These are phyloP conservation scores for Cryptoblepharus egeriae DNA, from an alignment of 2,797 vertebrate genomes.

Conservation along the genomic window DNA sequence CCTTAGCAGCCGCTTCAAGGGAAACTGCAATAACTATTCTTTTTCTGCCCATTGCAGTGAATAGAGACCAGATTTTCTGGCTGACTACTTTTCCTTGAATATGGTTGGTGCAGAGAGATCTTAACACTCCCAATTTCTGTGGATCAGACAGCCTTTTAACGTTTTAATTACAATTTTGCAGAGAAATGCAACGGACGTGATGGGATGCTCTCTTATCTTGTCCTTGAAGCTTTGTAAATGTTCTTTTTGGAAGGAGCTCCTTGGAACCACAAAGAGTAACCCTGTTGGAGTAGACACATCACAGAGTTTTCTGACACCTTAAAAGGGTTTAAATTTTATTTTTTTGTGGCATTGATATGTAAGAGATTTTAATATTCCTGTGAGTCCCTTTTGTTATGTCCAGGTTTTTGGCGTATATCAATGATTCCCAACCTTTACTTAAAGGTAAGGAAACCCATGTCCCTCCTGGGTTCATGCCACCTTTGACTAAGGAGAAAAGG, in stretches of 20 bases:
- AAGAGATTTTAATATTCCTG: too few species aligned
- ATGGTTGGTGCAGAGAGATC: slow-evolving; percentile 26
- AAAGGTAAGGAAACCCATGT: too few species aligned
- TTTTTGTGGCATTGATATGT: neutral
- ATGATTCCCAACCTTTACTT: slow-evolving; percentile 19
- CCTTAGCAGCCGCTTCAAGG: neutral
- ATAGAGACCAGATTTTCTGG: neutral
- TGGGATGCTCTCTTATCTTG: neutral
- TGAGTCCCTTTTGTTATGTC: slow-evolving; percentile 17
- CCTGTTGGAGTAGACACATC: neutral
- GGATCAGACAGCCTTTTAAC: slow-evolving; percentile 8
- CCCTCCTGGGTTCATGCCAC: too few species aligned
- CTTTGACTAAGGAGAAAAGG: too few species aligned
- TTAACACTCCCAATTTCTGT: slow-evolving; percentile 33
- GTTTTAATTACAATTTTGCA: slow-evolving; percentile 22
- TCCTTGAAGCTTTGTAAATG: neutral
- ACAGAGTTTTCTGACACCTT: neutral
- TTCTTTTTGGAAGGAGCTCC: slow-evolving; percentile 36
- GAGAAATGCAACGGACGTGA: neutral
- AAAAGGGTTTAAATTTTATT: neutral
- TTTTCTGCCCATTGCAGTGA: neutral
- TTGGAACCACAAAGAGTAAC: neutral
- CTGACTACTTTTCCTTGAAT: neutral
- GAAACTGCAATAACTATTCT: neutral
- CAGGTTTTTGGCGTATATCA: slow-evolving; percentile 31